Conservation (phyloP, 2,113 vertebrate species). For the Myodes glareolus region DNA sequence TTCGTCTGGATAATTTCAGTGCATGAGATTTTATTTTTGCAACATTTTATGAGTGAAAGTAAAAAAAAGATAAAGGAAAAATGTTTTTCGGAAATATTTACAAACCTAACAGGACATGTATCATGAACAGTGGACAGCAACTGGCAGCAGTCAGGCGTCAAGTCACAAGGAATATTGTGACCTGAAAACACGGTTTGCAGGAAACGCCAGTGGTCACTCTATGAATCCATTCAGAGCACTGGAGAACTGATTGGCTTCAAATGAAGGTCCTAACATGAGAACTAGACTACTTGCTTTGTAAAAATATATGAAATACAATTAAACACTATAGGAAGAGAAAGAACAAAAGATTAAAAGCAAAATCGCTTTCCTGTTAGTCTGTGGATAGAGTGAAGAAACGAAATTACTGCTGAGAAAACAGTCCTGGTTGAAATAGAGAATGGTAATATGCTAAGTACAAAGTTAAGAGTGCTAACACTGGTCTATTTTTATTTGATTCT, state of each 20-base stretch:
- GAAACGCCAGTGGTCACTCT: neutral
- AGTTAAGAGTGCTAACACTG: neutral
- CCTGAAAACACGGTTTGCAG: neutral
- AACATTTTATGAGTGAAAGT: neutral
- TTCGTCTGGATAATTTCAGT: neutral
- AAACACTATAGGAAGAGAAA: neutral
- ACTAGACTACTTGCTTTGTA: neutral
- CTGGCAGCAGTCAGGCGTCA: neutral
- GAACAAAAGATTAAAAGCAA: neutral
- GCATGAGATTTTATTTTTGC: neutral
- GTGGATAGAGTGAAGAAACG: neutral
- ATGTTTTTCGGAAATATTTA: neutral
- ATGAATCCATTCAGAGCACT: neutral
- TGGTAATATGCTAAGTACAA: neutral
- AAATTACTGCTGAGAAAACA: neutral
- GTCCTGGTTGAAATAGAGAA: neutral
- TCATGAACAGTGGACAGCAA: neutral
- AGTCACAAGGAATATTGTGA: neutral
- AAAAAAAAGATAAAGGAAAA: neutral
- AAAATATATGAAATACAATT: neutral
- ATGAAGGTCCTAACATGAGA: neutral
- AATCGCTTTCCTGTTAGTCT: neutral
- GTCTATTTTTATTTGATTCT: constrained; percentile 46
- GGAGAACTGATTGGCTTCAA: neutral
- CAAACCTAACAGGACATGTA: neutral